phyloP scores from a whole-genome alignment of 2,113 vertebrate species.

The Muntiacus muntjak region DNA sequence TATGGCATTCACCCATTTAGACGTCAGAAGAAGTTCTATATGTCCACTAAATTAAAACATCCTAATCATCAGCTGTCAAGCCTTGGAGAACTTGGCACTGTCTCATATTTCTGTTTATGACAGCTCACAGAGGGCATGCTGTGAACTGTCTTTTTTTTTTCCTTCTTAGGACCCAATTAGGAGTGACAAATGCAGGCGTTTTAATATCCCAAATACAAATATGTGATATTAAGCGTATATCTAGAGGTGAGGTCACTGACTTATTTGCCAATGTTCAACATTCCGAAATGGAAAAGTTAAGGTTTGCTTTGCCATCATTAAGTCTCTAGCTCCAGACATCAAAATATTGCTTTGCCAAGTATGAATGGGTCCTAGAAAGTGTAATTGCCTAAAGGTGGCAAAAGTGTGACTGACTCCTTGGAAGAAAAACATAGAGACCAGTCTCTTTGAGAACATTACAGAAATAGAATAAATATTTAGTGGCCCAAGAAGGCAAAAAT shows the following conservation, averaged over 20 bases:
- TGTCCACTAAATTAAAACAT: slow-evolving; percentile 73
- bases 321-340: neutral
- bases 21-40: slow-evolving; percentile 69
- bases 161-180: slow-evolving; percentile 69
- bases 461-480: neutral
- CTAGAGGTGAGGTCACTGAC: neutral
- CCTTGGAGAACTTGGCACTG: slow-evolving; percentile 66
- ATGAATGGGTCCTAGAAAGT: neutral
- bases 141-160: slow-evolving; percentile 71
- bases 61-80: slow-evolving; percentile 68
- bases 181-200: slow-evolving; percentile 71
- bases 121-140: slow-evolving; percentile 69
- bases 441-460: neutral
- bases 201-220: slow-evolving; percentile 69
- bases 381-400: neutral
- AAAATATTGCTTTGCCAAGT: neutral
- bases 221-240: slow-evolving; percentile 29
- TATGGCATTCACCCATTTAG: slow-evolving; percentile 65
- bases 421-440: neutral
- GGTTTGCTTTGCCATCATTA: neutral
- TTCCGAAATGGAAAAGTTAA: neutral
- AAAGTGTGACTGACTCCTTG: neutral
- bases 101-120: slow-evolving; percentile 74
- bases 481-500: neutral
- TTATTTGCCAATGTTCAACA: neutral